Evolutionary conservation across 1,140 invertebrate genomes (phyloP).

Genomic region (Elymnias hypermnestra): DNA sequence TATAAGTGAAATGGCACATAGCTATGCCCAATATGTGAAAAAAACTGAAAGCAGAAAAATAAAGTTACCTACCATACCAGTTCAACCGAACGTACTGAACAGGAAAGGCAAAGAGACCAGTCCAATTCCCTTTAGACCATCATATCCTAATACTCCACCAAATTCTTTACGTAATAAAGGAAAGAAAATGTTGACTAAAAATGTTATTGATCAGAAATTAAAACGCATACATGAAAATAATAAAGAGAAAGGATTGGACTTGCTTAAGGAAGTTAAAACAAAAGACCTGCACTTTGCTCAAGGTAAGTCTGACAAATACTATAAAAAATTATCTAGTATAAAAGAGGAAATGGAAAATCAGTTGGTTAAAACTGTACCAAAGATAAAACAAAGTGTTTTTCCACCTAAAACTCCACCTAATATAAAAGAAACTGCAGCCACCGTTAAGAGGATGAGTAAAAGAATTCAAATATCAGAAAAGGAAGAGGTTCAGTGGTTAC

Average conservation of each 20-base stretch:
- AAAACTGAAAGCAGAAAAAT: constrained; percentile 47
- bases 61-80: constrained; percentile 54
- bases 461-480: constrained; percentile 64
- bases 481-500: constrained; percentile 72
- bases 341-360: constrained; percentile 36
- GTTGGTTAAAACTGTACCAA: constrained; percentile 24
- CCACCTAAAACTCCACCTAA: constrained; percentile 27
- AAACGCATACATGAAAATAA: constrained; percentile 58
- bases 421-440: constrained; percentile 68
- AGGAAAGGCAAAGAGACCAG: constrained; percentile 41
- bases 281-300: constrained; percentile 41
- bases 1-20: constrained; percentile 57
- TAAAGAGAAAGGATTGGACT: constrained; percentile 56
- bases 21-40: constrained; percentile 55
- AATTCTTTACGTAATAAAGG: constrained; percentile 42
- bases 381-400: constrained; percentile 19
- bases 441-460: constrained; percentile 70
- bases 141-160: constrained; percentile 35
- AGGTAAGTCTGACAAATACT: constrained; percentile 44
- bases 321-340: constrained; percentile 35
- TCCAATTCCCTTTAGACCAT: constrained; percentile 3
- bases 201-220: constrained; percentile 50
- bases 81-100: constrained; percentile 50
- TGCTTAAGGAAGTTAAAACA: constrained; percentile 61
- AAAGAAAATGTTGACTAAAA: constrained; percentile 59